Conservation (phyloP, 1,140 invertebrate genomes). For the Drosophila takahashii region DNA sequence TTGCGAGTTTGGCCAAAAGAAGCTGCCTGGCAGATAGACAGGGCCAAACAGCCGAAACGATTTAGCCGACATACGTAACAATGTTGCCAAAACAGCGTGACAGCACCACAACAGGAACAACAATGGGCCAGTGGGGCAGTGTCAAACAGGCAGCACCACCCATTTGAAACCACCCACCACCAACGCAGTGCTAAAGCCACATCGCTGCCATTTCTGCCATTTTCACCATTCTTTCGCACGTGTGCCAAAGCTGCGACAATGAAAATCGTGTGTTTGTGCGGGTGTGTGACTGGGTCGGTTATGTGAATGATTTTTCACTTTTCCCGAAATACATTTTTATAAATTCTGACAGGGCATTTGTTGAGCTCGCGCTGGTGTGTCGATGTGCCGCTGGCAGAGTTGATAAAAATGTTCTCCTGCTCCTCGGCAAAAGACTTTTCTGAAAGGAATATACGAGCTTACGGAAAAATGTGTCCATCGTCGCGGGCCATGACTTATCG, state of each 20-base stretch:
- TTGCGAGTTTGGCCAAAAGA: constrained; percentile 37
- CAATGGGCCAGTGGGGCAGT: constrained; percentile 32
- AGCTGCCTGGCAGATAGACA: constrained; percentile 21
- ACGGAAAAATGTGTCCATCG: constrained; percentile 16
- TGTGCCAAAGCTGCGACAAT: constrained; percentile 70
- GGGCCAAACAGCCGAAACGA: constrained; percentile 47
- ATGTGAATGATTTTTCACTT: constrained; percentile 76
- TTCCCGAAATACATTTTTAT: constrained; percentile 72
- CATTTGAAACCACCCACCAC: background rate
- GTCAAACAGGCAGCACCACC: constrained; percentile 10
- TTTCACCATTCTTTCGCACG: constrained; percentile 64
- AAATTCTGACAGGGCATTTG: constrained; percentile 74
- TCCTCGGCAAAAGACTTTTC: constrained; percentile 1
- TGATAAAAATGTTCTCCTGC: constrained; percentile 64
- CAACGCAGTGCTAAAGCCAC: constrained; percentile 58
- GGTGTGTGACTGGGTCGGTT: constrained; percentile 49
- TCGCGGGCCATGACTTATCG: constrained; percentile 48
- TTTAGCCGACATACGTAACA: constrained; percentile 63
- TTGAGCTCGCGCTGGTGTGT: constrained; percentile 30
- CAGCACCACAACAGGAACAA: constrained; percentile 51
- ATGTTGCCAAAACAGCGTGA: constrained; percentile 78
- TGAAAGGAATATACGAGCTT: constrained; percentile 24
- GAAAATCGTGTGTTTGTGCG: constrained; percentile 56
- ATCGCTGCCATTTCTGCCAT: constrained; percentile 32
- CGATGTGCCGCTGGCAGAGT: constrained; percentile 33